Conservation (phyloP, 2,797 vertebrate genomes). For the Malurus leucopterus region DNA sequence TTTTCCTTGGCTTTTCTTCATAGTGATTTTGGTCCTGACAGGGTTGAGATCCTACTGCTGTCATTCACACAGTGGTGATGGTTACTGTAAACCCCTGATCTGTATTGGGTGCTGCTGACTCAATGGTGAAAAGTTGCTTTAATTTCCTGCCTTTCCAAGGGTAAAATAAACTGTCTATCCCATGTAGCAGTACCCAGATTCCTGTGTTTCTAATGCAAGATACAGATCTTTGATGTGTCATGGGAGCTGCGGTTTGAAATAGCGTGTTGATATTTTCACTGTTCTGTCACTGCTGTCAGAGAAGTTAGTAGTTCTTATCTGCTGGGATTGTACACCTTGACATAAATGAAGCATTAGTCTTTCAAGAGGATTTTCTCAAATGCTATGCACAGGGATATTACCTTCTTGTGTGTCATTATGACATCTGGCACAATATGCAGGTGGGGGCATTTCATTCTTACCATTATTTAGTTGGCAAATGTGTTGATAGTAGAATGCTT, state of each 20-base stretch:
- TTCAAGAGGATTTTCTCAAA: background rate
- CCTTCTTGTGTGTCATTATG: background rate
- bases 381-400: background rate
- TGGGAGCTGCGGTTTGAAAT: background rate
- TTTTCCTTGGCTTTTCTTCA: background rate
- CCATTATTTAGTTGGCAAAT: background rate
- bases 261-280: background rate
- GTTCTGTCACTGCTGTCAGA: background rate
- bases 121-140: background rate
- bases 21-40: background rate
- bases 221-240: background rate
- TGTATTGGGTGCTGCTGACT: background rate
- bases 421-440: background rate
- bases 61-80: background rate
- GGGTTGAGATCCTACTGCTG: background rate
- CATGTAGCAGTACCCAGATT: accelerated
- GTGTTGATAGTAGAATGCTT: background rate
- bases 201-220: background rate
- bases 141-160: background rate
- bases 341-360: background rate
- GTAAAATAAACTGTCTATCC: background rate
- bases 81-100: background rate
- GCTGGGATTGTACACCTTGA: background rate
- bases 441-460: background rate
- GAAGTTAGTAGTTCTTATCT: background rate